Conservation (phyloP, 2,113 vertebrate species). For the Pelmatolapia mariae region DNA sequence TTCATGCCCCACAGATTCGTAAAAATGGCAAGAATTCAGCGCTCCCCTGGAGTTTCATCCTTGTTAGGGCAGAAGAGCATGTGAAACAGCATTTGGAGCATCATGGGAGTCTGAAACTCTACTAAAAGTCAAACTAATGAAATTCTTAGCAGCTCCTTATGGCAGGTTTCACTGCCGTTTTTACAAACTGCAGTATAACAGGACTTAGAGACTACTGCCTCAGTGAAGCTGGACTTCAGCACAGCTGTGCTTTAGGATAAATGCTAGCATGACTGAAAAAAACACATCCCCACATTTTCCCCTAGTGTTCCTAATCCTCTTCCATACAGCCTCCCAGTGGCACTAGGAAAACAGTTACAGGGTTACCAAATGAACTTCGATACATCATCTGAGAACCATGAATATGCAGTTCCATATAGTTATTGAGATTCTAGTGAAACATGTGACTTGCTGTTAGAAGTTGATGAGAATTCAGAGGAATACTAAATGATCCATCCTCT, state of each 20-base stretch:
- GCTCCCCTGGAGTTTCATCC: not conserved
- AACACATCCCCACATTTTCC: not conserved
- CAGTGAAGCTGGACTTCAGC: not conserved
- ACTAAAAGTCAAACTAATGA: constrained; percentile 17
- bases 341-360: not conserved
- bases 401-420: not conserved
- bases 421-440: not conserved
- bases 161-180: not conserved
- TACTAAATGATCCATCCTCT: not conserved
- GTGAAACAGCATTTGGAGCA: not conserved
- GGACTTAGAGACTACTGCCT: not conserved
- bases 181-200: not conserved
- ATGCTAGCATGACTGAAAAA: not conserved
- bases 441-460: not conserved
- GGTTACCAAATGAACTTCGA: not conserved
- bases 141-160: constrained; percentile 11
- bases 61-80: not conserved
- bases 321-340: not conserved
- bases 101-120: not conserved
- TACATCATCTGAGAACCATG: not conserved
- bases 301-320: not conserved
- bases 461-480: not conserved
- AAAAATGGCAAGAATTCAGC: not conserved
- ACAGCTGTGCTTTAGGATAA: not conserved
- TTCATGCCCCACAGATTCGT: not conserved